Evolutionary conservation across 2,113 vertebrate genomes (phyloP), one percentile per base, ranked within the genome.

Genomic region (Mirounga angustirostris): DNA sequence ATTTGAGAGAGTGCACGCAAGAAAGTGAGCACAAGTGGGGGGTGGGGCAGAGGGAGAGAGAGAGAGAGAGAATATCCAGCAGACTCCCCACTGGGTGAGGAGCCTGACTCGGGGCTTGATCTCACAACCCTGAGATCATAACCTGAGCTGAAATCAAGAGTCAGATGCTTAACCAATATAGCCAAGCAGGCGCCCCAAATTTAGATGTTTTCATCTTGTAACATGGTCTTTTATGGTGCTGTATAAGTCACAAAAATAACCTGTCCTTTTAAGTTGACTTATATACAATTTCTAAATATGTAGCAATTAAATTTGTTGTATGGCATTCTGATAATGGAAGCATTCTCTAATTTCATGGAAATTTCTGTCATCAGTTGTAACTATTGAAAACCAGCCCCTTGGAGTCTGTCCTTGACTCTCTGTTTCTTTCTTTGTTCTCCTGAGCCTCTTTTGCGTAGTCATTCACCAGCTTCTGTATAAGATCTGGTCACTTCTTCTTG

Each of bases 301-400:
- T 21, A 71, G 26, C 54, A 65, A 0, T 54, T 82, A 18, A 36
- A 8, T 69, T 63, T 88, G 43, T 86, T 14, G 0, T 26, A 3
- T 40, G 40, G 22, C 11, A 73, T 61, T 52, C 46, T 58, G 33
- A 22, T 69, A n/a, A 10, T 65, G 52, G 76, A 90, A 78, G 58
- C 24, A 30, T 87, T 94, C 63, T 69, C 50, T 67, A 52, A 59
- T 89, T 63, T 33, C 24, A 10, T 71, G 69, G 91, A n/a, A 91
- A 43, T 86, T 21, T 67, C 73, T 84, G 8, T 24, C 22, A 0
- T 43, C 54, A 16, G 33, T 40, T 73, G 2, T 46, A 52, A 50
- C 10, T 6, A 4, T 58, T n/a, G 80, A 33, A 82, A 50, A 40
- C 30, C 46, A 15, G 22, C 43, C 10, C 14, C 40, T 26, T 1